Conservation (phyloP, 1,140 invertebrate genomes). For the Drosophila busckii region DNA sequence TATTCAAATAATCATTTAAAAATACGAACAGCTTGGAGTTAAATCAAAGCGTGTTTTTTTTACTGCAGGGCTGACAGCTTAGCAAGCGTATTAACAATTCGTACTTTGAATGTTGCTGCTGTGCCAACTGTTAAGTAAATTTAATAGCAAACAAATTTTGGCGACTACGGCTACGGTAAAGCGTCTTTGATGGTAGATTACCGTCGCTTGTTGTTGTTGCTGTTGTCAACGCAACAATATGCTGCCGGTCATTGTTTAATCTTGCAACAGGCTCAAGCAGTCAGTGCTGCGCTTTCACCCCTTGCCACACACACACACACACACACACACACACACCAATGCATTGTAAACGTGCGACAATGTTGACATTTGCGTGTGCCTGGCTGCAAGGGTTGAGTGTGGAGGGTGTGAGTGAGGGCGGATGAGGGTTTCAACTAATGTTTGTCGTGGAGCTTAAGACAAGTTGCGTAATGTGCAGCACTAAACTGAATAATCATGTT, state of each 20-base stretch:
- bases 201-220: constrained; percentile 19
- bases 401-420: not conserved
- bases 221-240: constrained; percentile 40
- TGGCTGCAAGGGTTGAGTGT: constrained; percentile 1
- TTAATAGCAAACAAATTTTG: no score
- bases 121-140: no score
- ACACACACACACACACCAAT: not conserved
- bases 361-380: constrained; percentile 61
- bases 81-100: no score
- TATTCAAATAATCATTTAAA: no score
- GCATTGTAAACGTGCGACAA: constrained; percentile 51
- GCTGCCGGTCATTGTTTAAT: constrained; percentile 37
- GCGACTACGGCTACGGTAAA: no score
- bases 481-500: constrained; percentile 19
- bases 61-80: no score
- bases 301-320: not conserved
- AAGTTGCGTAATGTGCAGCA: constrained; percentile 39
- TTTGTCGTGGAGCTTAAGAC: constrained; percentile 58
- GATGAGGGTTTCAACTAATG: constrained; percentile 15
- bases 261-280: constrained; percentile 13
- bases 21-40: no score
- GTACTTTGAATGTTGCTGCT: no score
- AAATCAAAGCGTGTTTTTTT: no score
- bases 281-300: no score
- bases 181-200: constrained; percentile 46